Evolutionary conservation across 2,888 invertebrate species (phyloP).

Genomic region (Agonopterix heracliana): DNA sequence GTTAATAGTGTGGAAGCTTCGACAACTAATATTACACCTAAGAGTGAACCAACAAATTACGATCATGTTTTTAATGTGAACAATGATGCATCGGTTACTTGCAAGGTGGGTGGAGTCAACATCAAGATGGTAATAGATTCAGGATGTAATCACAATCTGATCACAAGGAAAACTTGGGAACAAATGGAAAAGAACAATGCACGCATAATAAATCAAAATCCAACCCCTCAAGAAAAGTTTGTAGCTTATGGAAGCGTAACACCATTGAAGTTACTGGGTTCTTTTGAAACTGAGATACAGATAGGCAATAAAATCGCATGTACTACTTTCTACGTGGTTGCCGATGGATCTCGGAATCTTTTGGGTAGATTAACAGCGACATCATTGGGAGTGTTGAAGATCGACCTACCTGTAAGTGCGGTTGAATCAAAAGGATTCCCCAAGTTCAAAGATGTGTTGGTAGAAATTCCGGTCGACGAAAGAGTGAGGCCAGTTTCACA

Average conservation of each 20-base stretch:
- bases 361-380: slow-evolving; percentile 11
- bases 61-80: slow-evolving; percentile 16
- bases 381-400: slow-evolving; percentile 10
- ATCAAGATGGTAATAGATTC: slow-evolving; percentile 18
- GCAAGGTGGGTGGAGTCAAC: slow-evolving; percentile 14
- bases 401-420: slow-evolving; percentile 7
- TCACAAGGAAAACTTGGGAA: slow-evolving; percentile 17
- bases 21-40: neutral
- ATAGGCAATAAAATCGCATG: neutral
- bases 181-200: slow-evolving; percentile 10
- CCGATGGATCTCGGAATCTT: slow-evolving; percentile 5
- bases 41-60: neutral
- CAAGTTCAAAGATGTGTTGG: slow-evolving; percentile 13
- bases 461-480: slow-evolving; percentile 16
- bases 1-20: neutral
- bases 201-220: slow-evolving; percentile 2
- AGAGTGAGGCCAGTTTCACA: slow-evolving; percentile 14
- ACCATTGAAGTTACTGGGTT: slow-evolving; percentile 16
- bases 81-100: slow-evolving; percentile 9
- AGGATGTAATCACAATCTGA: slow-evolving; percentile 19
- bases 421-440: slow-evolving; percentile 18
- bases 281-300: slow-evolving; percentile 12
- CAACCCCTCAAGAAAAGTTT: slow-evolving; percentile 13
- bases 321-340: slow-evolving; percentile 15
- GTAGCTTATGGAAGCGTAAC: slow-evolving; percentile 14